Percentiles rank a stretch among this genome's conserved stretches.
Evolutionary conservation across 1,140 invertebrate genomes (phyloP).

Genomic region (Drosophila dunni): DNA sequence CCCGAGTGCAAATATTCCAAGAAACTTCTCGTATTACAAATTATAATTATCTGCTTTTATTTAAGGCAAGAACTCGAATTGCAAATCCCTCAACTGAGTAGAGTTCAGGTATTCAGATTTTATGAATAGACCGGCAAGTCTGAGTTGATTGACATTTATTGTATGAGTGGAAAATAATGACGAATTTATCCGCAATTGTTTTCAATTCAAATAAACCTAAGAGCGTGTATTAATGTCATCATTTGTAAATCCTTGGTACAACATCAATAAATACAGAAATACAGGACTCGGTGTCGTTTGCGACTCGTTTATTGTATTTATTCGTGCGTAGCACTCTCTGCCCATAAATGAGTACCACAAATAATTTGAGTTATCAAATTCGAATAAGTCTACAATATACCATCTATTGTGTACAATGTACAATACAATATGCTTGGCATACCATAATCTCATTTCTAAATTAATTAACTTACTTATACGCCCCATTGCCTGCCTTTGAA

Average conservation of each 20-base stretch:
- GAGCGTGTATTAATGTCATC: neutral
- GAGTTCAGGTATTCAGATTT: neutral
- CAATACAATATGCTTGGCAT: constrained; percentile 2
- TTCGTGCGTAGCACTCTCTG: constrained; percentile 15
- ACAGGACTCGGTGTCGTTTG: neutral
- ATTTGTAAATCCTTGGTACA: constrained; percentile 1
- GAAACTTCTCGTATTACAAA: constrained; percentile 7
- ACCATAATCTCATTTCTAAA: constrained; percentile 22
- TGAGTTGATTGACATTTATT: constrained; percentile 13
- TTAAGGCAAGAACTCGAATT: neutral
- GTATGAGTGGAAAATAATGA: neutral
- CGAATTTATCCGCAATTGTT: constrained; percentile 2
- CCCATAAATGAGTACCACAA: constrained; percentile 20
- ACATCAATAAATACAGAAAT: neutral
- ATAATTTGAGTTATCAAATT: neutral
- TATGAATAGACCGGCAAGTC: neutral
- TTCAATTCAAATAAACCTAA: neutral
- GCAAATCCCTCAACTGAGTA: neutral
- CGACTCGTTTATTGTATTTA: constrained; percentile 28
- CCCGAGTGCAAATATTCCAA: neutral
- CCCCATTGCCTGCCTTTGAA: constrained; percentile 1
- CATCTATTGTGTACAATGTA: neutral
- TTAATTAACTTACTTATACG: constrained; percentile 37
- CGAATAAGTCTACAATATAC: too few relatives aligned
- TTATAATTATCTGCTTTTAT: constrained; percentile 13